Base-by-base conservation (phyloP, 2,888 invertebrate species). In the Xanthia icteritia region DNA sequence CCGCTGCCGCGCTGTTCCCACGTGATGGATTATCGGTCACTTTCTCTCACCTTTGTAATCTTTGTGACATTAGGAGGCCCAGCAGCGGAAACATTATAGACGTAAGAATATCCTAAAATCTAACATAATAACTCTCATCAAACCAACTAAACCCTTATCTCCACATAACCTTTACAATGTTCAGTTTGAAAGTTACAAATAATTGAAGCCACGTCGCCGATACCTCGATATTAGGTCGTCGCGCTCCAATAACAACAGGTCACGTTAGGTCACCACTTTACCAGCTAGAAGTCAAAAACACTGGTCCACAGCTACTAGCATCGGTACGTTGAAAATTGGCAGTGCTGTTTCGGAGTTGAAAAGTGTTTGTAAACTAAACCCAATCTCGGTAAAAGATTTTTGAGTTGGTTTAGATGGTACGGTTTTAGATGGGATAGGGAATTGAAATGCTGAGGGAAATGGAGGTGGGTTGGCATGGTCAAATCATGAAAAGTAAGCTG, bases 211-310 rank as follows among this genome's bases (percentile, higher is more conserved):
- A 15, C 27, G 60, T 51, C 36, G 61, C 17, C 70, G 42, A 69
- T 67, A 69, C 27, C 31, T 56, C 56, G 54, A 58, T 83, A 69
- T 82, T 70, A 20, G 73, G 54, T 65, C 36, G 61, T 73, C 45
- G 42, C 61, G 58, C 69, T 79, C 36, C 56, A 73, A 60, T 72
- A 81, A 72, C 83, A 71, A 54, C 79, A 60, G 69, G 69, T 82
- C 65, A 70, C 36, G 23, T 39, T 6, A 69, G 73, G 69, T 69
- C 84, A 79, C 48, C 20, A 56, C 27, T 23, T 27, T 54, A n/a
- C 54, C 20, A 36, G 73, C 20, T 17, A 23, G 36, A 48, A 69
- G 51, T 73, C 64, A 54, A 76, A 56, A 84, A 80, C 61, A 69
- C 51, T 20, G 60, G 27, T 54, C 60, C 48, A 73, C 27, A 60